Base-by-base conservation (phyloP, 2,888 invertebrate species). In the Geotrupes spiniger region DNA sequence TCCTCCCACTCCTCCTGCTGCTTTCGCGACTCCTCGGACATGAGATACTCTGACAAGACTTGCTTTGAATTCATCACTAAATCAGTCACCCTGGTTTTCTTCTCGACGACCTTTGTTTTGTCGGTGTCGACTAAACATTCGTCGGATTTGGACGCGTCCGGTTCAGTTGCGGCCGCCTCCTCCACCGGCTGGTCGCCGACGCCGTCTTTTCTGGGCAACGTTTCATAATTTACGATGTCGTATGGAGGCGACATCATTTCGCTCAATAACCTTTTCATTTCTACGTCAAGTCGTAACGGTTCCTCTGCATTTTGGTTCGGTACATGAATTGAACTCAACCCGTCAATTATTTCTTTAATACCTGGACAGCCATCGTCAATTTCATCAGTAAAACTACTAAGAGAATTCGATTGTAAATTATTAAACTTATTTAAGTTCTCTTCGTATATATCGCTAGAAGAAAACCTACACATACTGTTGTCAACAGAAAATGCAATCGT, bases 81-180 rank as follows among this genome's bases (percentile, higher is more conserved):
- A 56, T 72, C 71, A 2, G 72, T 72, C 5, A 72, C 59, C 8
- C 72, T 61, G 6, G 63, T 67, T 70, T 76, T 70, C 72, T 79
- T 63, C 17, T 74, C 74, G 31, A 79, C 70, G 12, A 70, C 65
- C 12, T 69, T 72, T 45, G 71, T 72, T 29, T 56, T 52, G 25
- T 74, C 61, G 2, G 76, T 62, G 2, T 74, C 58, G 2, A 63
- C 58, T 2, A 70, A 64, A 0, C 75, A 70, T 9, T 62, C 65
- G 33, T 62, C 59, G 3, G 74, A 63, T 42, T 76, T 76, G 15
- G 63, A 52, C 8, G 64, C 46, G 53, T 76, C 76, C 1, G 74
- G 76, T 10, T 68, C 63, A 2, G 73, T 69, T 46, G 76, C 76
- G 2, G 42, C 42, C n/a, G 17, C n/a, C 15, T 46, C 46, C 73